These are phyloP conservation scores for Platynereis dumerilii DNA, from an alignment of 2,888 invertebrate genomes.

Conservation along the genomic window DNA sequence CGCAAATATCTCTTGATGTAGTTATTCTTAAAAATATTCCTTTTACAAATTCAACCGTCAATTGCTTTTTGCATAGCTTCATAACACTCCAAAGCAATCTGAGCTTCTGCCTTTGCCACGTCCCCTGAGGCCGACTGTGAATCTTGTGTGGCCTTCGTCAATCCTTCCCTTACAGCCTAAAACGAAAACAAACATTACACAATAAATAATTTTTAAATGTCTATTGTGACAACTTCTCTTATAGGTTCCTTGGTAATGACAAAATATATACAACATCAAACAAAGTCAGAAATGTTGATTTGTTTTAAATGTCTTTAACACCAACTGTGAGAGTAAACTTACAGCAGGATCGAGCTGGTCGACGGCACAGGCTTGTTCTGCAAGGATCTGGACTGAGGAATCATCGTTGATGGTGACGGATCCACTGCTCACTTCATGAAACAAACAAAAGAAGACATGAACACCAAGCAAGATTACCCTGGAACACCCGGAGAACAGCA, in stretches of 20 bases:
- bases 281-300: too few species aligned
- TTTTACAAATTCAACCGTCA: too few species aligned
- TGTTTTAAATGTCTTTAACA: too few species aligned
- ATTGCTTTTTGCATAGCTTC: conserved; percentile 92
- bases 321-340: too few species aligned
- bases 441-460: conserved; percentile 2
- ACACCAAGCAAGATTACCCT: too few species aligned
- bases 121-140: conserved; percentile 82
- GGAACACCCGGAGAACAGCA: too few species aligned
- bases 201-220: conserved; percentile 11
- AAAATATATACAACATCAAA: too few species aligned
- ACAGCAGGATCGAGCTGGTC: conserved; percentile 76
- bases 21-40: too few species aligned
- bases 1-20: too few species aligned
- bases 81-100: conserved; percentile 91
- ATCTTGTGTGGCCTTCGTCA: conserved; percentile 84
- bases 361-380: conserved; percentile 91
- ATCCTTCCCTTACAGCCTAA: conserved; percentile 79
- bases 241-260: too few species aligned
- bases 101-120: conserved; percentile 86
- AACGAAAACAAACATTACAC: conserved; percentile 22
- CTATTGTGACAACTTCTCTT: too few species aligned
- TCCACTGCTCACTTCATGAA: conserved; percentile 84
- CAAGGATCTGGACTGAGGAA: conserved; percentile 88
- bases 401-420: conserved; percentile 96